These are phyloP conservation scores for Diadromus collaris DNA, from an alignment of 2,888 invertebrate genomes.

Conservation along the genomic window DNA sequence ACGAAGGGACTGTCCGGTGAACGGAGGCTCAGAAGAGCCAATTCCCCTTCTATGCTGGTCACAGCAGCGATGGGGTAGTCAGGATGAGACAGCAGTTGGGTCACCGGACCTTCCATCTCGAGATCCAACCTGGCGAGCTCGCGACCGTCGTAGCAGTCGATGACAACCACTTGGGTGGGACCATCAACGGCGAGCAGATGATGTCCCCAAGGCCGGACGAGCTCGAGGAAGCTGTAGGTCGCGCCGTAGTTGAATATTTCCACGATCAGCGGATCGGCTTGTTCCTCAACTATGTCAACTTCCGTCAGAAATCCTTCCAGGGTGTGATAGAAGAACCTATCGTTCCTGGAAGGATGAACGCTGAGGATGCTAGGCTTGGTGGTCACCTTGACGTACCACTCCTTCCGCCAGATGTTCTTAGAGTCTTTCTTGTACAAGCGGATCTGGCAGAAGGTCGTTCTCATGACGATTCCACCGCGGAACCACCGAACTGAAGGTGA, in stretches of 20 bases:
- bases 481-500: slow-evolving; percentile 72
- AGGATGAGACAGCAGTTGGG: slow-evolving; percentile 68
- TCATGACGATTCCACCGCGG: slow-evolving; percentile 71
- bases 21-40: slow-evolving; percentile 66
- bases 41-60: slow-evolving; percentile 69
- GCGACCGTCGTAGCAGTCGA: slow-evolving; percentile 69
- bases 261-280: slow-evolving; percentile 48
- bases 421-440: slow-evolving; percentile 68
- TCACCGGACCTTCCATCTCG: slow-evolving; percentile 65
- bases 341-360: slow-evolving; percentile 64
- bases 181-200: slow-evolving; percentile 68
- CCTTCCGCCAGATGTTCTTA: slow-evolving; percentile 66
- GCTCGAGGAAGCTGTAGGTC: slow-evolving; percentile 67
- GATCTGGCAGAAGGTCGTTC: slow-evolving; percentile 75
- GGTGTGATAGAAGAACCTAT: slow-evolving; percentile 72
- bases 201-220: slow-evolving; percentile 75
- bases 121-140: slow-evolving; percentile 63
- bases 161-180: slow-evolving; percentile 63
- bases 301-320: slow-evolving; percentile 73
- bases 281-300: slow-evolving; percentile 61
- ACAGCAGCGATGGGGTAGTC: slow-evolving; percentile 71
- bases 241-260: slow-evolving; percentile 65
- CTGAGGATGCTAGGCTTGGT: slow-evolving; percentile 67
- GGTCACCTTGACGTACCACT: slow-evolving; percentile 68
- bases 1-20: slow-evolving; percentile 66